Evolutionary conservation across 53 echinoderm and acorn worm species (phyloP), one percentile per base, ranked within the genome.

Genomic region (Hippasteria phrygiana): DNA sequence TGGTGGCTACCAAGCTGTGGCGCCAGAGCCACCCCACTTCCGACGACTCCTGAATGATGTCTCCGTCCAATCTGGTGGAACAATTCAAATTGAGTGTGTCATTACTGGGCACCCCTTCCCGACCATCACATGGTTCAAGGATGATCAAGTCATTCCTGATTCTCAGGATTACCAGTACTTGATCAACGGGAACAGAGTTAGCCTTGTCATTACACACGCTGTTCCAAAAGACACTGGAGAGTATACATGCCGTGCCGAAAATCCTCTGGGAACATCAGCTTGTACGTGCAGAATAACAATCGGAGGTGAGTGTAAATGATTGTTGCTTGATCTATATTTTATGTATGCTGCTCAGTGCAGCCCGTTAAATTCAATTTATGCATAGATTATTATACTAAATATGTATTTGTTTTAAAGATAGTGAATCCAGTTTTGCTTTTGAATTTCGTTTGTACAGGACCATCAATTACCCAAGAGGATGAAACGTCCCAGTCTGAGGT

Each of bases 121-220:
- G 12, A 90, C 81, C 40, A 94, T 99, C 56, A 93, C 84, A 4
- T 99, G 99, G 99, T 92, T 87, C 74, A 96, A 88, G 78, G 90
- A 94, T 73, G 92, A 99, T 35, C 88, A 94, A 75, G 84, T 91
- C 11, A 87, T 99, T 42, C 87, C 86, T 33, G 94, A 99, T 64
- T 99, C 99, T 29, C 94, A 94, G 28, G 96, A 99, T 73, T 96
- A 91, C 79, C 99, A 96, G 85, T 99, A 99, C 33, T 74, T 95
- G 43, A 93, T 96, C 77, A 93, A 99, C 69, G 99, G 94, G 41
- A 94, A 99, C 45, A 83, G 92, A 42, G 96, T 99, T 18, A 96
- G 93, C 9, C 88, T 99, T 88, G 77, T 94, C 32, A 94, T 98
- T 45, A 96, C 88, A 48, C 93, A 94, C 1, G 91, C 94, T 3